These are phyloP conservation scores for Anthophora plumipes DNA, from an alignment of 2,888 invertebrate species.

Conservation along the genomic window DNA sequence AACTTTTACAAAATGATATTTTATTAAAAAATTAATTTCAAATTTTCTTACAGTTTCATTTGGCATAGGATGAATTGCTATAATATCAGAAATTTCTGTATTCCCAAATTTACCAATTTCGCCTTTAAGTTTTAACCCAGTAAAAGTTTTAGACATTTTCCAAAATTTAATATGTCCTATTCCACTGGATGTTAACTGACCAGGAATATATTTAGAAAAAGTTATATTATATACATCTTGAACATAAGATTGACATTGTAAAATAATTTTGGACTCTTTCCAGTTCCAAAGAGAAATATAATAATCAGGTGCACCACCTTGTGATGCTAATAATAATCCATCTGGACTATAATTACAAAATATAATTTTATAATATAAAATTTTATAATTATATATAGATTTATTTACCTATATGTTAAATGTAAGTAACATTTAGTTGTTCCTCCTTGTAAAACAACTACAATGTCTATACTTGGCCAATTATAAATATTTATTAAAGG, in stretches of 20 bases:
- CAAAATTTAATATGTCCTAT: slow-evolving; percentile 94
- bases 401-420: slow-evolving; percentile 89
- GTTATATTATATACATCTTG: slow-evolving; percentile 92
- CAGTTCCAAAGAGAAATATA: slow-evolving; percentile 96
- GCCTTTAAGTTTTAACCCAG: slow-evolving; percentile 95
- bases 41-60: slow-evolving; percentile 91
- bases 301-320: slow-evolving; percentile 94
- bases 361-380: background rate
- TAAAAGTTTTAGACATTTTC: slow-evolving; percentile 96
- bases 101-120: slow-evolving; percentile 96
- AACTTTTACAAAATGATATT: background rate
- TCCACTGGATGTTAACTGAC: slow-evolving; percentile 91
- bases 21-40: background rate
- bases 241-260: slow-evolving; percentile 93
- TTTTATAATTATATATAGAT: background rate
- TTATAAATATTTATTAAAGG: slow-evolving; percentile 93
- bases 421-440: slow-evolving; percentile 90
- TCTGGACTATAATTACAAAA: slow-evolving; percentile 87
- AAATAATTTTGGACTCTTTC: slow-evolving; percentile 90
- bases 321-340: slow-evolving; percentile 92
- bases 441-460: slow-evolving; percentile 91
- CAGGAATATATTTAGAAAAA: slow-evolving; percentile 93
- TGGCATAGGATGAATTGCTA: slow-evolving; percentile 93
- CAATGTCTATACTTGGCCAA: slow-evolving; percentile 92
- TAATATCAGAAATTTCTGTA: slow-evolving; percentile 95